Conservation (phyloP, 2,888 invertebrate species). For the Ptychoptera albimana region DNA sequence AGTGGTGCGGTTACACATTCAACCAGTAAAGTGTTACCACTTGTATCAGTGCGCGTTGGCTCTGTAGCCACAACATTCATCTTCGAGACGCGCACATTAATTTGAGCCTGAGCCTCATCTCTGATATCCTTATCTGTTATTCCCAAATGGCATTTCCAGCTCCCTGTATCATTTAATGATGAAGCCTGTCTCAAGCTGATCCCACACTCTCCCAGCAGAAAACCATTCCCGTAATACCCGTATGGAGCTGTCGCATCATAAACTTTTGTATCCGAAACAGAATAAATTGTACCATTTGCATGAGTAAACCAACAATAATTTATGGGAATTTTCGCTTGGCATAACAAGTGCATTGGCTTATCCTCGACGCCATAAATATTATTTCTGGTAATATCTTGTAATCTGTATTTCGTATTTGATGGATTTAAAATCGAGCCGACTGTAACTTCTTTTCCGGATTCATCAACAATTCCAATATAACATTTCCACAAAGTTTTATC, state of each 20-base stretch:
- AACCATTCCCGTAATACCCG: constrained; percentile 27
- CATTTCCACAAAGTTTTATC: too few relatives aligned
- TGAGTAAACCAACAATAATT: constrained; percentile 10
- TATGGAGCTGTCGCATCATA: neutral
- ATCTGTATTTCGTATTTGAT: too few relatives aligned
- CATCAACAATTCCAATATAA: too few relatives aligned
- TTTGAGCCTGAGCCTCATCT: constrained; percentile 25
- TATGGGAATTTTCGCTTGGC: constrained; percentile 4
- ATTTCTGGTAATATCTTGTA: too few relatives aligned
- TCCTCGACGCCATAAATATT: constrained; percentile 6
- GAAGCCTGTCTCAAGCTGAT: constrained; percentile 28
- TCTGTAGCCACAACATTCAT: constrained; percentile 27
- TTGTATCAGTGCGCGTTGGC: constrained; percentile 17
- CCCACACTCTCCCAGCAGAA: constrained; percentile 32
- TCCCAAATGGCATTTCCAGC: constrained; percentile 37
- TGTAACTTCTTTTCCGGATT: too few relatives aligned
- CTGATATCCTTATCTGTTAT: constrained; percentile 21
- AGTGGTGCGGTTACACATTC: constrained; percentile 33
- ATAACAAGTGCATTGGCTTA: constrained; percentile 5
- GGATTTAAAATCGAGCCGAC: too few relatives aligned
- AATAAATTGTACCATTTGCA: constrained; percentile 8
- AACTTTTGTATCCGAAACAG: constrained; percentile 5
- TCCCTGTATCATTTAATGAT: constrained; percentile 26
- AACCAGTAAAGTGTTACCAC: constrained; percentile 23
- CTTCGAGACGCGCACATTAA: constrained; percentile 21